phyloP scores from a whole-genome alignment of 2,797 vertebrate species.

The Enteromius radiatus region DNA sequence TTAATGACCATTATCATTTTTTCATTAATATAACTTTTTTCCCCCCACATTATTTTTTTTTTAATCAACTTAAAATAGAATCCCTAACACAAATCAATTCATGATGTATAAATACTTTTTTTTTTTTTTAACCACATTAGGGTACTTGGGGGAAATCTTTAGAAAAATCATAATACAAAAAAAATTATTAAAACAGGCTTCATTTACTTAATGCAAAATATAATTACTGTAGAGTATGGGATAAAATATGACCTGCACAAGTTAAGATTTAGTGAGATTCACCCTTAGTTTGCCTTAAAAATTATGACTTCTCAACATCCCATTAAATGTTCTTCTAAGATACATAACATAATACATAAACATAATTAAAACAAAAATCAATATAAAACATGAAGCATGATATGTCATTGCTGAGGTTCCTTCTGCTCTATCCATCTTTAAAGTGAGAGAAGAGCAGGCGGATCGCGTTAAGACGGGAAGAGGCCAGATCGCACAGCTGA shows the following conservation, averaged over 20 bases:
- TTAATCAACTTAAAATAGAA: background rate
- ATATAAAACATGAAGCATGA: slow-evolving; percentile 31
- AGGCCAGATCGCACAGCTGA: slow-evolving; percentile 55
- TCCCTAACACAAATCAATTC: background rate
- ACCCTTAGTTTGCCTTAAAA: background rate
- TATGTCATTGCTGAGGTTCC: slow-evolving; percentile 37
- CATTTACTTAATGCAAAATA: background rate
- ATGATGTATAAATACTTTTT: background rate
- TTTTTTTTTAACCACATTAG: background rate
- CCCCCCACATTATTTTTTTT: background rate
- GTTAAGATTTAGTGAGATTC: background rate
- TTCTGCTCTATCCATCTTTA: slow-evolving; percentile 47
- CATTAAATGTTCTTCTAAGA: slow-evolving; percentile 23
- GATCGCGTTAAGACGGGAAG: slow-evolving; percentile 38
- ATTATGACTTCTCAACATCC: background rate
- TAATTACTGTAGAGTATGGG: background rate
- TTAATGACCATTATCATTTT: background rate
- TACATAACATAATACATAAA: no score
- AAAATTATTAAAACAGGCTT: background rate
- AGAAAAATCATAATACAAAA: background rate
- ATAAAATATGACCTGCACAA: background rate
- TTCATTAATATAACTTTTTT: background rate
- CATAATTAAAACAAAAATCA: background rate
- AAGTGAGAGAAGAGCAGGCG: slow-evolving; percentile 37
- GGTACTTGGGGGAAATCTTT: background rate